Evolutionary conservation across 2,113 vertebrate genomes (phyloP).

Genomic region (Pelobates fuscus): DNA sequence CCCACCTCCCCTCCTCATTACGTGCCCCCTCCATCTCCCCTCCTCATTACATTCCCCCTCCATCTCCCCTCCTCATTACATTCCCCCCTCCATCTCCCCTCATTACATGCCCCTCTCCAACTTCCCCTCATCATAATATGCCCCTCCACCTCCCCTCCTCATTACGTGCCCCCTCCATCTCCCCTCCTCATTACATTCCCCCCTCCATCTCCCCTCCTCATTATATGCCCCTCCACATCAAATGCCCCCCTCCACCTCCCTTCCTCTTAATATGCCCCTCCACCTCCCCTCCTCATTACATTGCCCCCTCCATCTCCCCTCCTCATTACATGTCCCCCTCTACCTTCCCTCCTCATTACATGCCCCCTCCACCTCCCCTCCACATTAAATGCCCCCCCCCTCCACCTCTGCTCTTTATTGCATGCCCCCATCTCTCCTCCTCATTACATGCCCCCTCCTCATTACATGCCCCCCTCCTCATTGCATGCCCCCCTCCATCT

Average conservation of each 20-base stretch:
- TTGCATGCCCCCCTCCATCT: no score
- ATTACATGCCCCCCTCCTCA: no score
- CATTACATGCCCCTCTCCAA: no score
- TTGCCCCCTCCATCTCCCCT: background rate
- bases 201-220: background rate
- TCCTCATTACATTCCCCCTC: no score
- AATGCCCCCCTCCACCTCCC: background rate
- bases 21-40: no score
- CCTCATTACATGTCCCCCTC: background rate
- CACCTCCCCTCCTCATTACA: background rate
- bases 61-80: no score
- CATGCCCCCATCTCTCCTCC: background rate
- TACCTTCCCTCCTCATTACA: background rate
- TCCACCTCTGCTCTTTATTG: background rate
- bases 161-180: background rate
- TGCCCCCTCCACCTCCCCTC: background rate
- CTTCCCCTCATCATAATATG: no score
- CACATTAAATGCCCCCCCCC: background rate
- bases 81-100: no score
- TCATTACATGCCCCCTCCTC: background rate
- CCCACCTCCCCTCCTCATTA: no score
- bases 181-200: background rate
- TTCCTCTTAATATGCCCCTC: background rate
- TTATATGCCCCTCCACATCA: no score
- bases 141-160: no score